Conservation (phyloP, 1,140 invertebrate genomes). For the Diprion similis region DNA sequence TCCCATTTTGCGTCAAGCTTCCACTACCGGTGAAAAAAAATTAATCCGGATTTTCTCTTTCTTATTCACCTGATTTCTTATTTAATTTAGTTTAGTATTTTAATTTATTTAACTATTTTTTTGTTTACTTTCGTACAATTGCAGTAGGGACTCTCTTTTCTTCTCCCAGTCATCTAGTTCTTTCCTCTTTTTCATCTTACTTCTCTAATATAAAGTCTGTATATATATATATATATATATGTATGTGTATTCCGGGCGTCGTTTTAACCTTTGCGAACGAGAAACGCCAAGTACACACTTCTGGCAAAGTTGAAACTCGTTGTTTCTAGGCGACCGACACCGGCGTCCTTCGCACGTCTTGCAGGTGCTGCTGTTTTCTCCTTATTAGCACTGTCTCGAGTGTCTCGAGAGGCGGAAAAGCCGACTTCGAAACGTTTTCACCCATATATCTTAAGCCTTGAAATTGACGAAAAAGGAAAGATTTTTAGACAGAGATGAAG, state of each 20-base stretch:
- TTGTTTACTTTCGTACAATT: no score
- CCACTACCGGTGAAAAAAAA: no score
- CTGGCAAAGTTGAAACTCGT: no score
- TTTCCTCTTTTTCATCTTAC: no score
- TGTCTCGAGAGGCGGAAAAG: conserved; percentile 19
- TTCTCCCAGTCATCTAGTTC: no score
- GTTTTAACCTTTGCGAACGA: not conserved
- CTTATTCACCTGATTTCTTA: no score
- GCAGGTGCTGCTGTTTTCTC: conserved; percentile 21
- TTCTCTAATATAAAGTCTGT: no score
- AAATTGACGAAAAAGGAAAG: not conserved
- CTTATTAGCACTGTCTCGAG: conserved; percentile 44
- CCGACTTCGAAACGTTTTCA: not conserved
- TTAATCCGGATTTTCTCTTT: no score
- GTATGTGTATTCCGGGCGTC: not conserved
- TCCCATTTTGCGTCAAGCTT: no score
- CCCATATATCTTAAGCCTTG: not conserved
- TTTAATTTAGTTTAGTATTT: no score
- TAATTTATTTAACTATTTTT: no score
- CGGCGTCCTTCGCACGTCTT: not conserved
- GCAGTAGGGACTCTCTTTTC: no score
- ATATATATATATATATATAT: not conserved
- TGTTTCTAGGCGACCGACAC: not conserved
- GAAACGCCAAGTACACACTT: not conserved
- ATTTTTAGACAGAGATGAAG: not conserved